Percentiles rank a stretch among this genome's conserved stretches.
These are phyloP conservation scores for Aphelenchoides fujianensis DNA, from an alignment of 1,140 invertebrate genomes.

Conservation along the genomic window DNA sequence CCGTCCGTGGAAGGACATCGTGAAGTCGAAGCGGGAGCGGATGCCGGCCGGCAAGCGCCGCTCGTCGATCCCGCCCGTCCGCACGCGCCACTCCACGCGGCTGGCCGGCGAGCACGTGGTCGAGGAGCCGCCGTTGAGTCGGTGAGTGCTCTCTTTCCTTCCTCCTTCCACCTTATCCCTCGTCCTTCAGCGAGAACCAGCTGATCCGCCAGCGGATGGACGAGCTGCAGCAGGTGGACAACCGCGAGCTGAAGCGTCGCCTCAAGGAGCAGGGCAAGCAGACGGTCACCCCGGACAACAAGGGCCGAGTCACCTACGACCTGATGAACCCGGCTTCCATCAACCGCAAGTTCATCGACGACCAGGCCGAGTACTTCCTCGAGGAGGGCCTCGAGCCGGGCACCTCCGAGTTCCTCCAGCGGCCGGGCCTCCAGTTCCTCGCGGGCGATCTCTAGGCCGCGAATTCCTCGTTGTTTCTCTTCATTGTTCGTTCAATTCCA, in stretches of 20 bases:
- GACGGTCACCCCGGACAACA: neutral
- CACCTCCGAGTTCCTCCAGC: neutral
- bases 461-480: no score
- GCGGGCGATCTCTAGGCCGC: no score
- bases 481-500: no score
- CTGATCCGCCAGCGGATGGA: neutral
- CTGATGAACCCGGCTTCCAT: neutral
- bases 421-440: neutral
- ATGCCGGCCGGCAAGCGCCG: neutral
- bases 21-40: neutral
- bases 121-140: neutral
- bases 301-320: neutral
- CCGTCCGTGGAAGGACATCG: neutral
- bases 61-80: neutral
- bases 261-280: neutral
- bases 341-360: constrained; percentile 12
- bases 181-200: neutral
- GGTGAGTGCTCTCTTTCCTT: no score
- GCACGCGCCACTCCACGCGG: neutral
- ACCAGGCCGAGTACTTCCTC: neutral
- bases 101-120: neutral
- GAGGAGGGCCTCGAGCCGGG: neutral
- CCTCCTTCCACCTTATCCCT: no score
- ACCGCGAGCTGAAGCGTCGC: neutral
- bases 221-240: neutral